A percentile compares a stretch with the other conserved stretches of the same genome.
phyloP scores from a whole-genome alignment of 1,140 invertebrate genomes.

The Drosophila virilis region DNA sequence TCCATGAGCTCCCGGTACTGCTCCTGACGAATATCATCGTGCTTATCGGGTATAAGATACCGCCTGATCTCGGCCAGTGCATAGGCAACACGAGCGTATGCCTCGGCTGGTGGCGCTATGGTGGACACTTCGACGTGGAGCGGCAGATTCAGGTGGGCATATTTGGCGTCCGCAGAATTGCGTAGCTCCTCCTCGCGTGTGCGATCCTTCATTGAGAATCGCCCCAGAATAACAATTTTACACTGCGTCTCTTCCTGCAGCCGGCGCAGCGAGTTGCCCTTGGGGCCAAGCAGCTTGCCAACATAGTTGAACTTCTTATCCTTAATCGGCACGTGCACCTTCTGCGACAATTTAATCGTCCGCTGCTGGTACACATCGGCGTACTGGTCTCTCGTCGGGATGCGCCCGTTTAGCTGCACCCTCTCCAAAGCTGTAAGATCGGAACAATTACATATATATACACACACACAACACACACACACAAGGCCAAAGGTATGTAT shows the following conservation, averaged over 20 bases:
- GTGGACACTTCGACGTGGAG: conserved; percentile 97
- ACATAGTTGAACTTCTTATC: conserved; percentile 98
- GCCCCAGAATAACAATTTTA: conserved; percentile 97
- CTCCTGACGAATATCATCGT: conserved; percentile 93
- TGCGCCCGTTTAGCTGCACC: conserved; percentile 86
- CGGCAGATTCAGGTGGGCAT: conserved; percentile 95
- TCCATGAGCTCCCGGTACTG: conserved; percentile 90
- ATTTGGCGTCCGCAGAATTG: conserved; percentile 95
- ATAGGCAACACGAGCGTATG: conserved; percentile 95
- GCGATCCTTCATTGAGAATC: conserved; percentile 97
- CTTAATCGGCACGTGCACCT: conserved; percentile 94
- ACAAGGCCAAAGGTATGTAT: conserved; percentile 6
- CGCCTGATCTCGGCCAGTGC: conserved; percentile 92
- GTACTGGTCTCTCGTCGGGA: conserved; percentile 88
- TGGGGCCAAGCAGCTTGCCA: conserved; percentile 96
- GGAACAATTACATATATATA: background rate
- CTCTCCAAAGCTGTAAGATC: conserved; percentile 86
- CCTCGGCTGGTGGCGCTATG: conserved; percentile 94
- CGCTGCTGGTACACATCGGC: conserved; percentile 95
- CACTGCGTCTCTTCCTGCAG: conserved; percentile 98
- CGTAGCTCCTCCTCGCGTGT: conserved; percentile 95
- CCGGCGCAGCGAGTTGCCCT: conserved; percentile 95
- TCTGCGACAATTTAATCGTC: conserved; percentile 92
- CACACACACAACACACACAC: background rate
- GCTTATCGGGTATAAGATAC: conserved; percentile 89